Percentiles rank a stretch among this genome's conserved stretches.
phyloP scores from a whole-genome alignment of 2,797 vertebrate genomes.

The Halcyon leucocephala region DNA sequence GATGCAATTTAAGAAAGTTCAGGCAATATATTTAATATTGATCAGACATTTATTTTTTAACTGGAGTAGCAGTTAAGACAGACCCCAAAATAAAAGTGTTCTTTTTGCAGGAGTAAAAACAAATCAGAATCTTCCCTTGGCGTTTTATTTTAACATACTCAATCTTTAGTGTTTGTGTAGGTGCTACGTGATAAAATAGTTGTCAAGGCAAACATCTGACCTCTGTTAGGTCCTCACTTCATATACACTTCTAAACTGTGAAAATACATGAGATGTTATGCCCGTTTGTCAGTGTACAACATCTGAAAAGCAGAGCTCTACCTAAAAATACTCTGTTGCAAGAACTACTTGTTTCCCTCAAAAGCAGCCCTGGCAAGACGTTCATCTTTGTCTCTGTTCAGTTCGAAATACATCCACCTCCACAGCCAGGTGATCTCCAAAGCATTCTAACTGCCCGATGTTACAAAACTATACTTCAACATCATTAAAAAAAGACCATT shows the following conservation, averaged over 20 bases:
- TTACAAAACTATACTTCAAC: neutral
- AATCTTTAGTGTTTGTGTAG: neutral
- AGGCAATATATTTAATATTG: neutral
- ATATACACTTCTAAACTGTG: neutral
- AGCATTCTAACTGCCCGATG: neutral
- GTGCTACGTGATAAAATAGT: neutral
- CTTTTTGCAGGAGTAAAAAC: neutral
- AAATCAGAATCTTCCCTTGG: neutral
- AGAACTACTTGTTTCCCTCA: neutral
- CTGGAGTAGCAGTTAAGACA: neutral
- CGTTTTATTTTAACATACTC: neutral
- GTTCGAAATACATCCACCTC: neutral
- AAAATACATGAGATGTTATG: neutral
- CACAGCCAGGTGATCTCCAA: neutral
- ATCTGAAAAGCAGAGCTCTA: neutral
- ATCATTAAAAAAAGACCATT: neutral
- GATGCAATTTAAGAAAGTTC: neutral
- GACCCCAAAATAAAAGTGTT: neutral
- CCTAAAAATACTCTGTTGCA: neutral
- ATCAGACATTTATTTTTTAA: neutral
- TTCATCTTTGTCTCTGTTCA: neutral
- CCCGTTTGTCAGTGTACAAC: neutral
- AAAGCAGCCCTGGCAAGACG: neutral
- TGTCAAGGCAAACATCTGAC: neutral
- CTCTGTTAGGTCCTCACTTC: neutral